Base-by-base conservation (phyloP, 2,797 vertebrate species). In the Glossophaga mutica region DNA sequence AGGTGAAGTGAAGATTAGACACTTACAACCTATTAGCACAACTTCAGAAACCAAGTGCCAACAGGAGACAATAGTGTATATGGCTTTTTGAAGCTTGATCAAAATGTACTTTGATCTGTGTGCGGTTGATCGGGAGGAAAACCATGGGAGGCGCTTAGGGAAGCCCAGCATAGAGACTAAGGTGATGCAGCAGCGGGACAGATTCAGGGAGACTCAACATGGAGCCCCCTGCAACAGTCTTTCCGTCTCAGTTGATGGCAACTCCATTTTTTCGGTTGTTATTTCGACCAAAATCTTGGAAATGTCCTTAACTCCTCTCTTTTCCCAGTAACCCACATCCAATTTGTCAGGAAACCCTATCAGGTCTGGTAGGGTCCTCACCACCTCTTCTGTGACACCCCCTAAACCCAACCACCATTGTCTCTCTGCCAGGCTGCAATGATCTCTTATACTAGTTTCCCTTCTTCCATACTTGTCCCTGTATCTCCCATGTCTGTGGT, bases 311-410 rank as follows among this genome's bases (percentile, higher is more conserved):
- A 16, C 39, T 39, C 15, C n/a, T 29, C 22, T 32, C n/a, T 48
- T 24, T 15, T 7, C 22, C 59, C 0, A 0, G 3, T 14, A n/a
- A 10, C 39, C 26, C 7, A 65, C 11, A 34, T 29, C 37, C 55
- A 42, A 0, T 59, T 29, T 6, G 9, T 71, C 77, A 92, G 22
- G 29, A 87, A 86, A 70, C 32, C 18, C 32, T 16, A 0, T 34
- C 10, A 22, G 22, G 7, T 83, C 57, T 44, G 37, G 8, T 2
- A 57, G 24, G 6, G 9, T 68, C 68, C 48, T 44, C 4, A 19
- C 1, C 12, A 12, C 59, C 9, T 76, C n/a, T 42, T 62, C 11
- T 6, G 15, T 1, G 22, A 1, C 0, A 5, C 34, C 4, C 3
- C 42, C 9, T 32, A 37, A 76, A 42, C 14, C 11, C 32, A n/a